Base-by-base conservation (phyloP, 2,113 vertebrate genomes). In the Stigmatopora argus region DNA sequence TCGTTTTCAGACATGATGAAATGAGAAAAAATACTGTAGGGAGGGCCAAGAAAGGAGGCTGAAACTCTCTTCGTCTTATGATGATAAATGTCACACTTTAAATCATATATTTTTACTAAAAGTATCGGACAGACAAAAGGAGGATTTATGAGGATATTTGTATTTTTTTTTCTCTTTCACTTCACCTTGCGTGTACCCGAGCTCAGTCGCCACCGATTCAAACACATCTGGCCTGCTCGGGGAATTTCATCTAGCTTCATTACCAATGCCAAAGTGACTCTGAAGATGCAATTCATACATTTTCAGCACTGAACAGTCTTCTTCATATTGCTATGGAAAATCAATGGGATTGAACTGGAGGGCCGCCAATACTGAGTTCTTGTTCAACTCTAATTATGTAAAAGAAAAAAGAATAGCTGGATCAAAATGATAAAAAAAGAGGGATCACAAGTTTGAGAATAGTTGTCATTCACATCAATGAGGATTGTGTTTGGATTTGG, bases 291-390 rank as follows among this genome's bases (percentile, higher is more conserved):
- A 89, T 91, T 90, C 87, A 90, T 90, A 87, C 89, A 87, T 88
- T 84, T 79, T 77, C 78, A 65, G 72, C 78, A 80, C 81, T 84
- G 83, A 89, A 85, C 87, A 89, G 83, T 79, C 80, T 85, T 90
- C 85, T 87, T 91, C 86, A 90, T 91, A 91, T 90, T 90, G 85
- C 89, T 91, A 91, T 89, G 86, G 84, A 87, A 90, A 90, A 91
- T 92, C 91, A 87, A 91, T 92, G 85, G 72, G 86, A 89, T 85
- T 83, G 78, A 88, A 85, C 88, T 89, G 89, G 85, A 89, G 64
- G 69, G 65, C 75, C 75, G 88, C 87, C 90, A 89, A 83, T 49
- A 1, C 26, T 3, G 60, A 58, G 69, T 83, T 78, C 75, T 75
- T 68, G 69, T 69, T 83, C 66, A 56, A 66, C 75, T 77, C 60